phyloP scores from a whole-genome alignment of 2,113 vertebrate species.

The Trogon melanurus region DNA sequence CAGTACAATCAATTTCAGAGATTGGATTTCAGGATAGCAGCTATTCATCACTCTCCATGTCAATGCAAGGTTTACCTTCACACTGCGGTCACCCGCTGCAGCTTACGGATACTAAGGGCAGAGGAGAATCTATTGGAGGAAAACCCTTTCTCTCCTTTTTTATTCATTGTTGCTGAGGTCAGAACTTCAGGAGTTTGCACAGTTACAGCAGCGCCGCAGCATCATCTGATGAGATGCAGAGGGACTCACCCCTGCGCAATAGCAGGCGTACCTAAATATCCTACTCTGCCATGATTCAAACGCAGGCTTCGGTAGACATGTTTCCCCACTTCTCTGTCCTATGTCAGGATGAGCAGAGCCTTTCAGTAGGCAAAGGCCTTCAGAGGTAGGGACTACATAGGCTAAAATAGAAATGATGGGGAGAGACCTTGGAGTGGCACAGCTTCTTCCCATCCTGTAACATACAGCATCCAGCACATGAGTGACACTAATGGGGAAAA shows the following conservation, averaged over 20 bases:
- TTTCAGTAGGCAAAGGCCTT: background rate
- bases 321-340: background rate
- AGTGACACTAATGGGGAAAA: background rate
- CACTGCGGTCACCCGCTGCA: constrained; percentile 42
- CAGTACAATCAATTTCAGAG: constrained; percentile 66
- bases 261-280: background rate
- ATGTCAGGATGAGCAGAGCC: background rate
- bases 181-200: background rate
- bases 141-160: background rate
- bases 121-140: background rate
- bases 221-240: background rate
- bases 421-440: background rate
- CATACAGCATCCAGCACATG: background rate
- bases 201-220: background rate
- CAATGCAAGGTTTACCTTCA: constrained; percentile 45
- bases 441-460: background rate
- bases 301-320: background rate
- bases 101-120: background rate
- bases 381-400: background rate
- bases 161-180: background rate
- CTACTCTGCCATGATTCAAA: too few species aligned
- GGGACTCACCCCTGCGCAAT: background rate
- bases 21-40: constrained; percentile 69
- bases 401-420: background rate
- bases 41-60: constrained; percentile 65